These are phyloP conservation scores for Phasia obesa DNA, from an alignment of 2,888 invertebrate genomes.

Conservation along the genomic window DNA sequence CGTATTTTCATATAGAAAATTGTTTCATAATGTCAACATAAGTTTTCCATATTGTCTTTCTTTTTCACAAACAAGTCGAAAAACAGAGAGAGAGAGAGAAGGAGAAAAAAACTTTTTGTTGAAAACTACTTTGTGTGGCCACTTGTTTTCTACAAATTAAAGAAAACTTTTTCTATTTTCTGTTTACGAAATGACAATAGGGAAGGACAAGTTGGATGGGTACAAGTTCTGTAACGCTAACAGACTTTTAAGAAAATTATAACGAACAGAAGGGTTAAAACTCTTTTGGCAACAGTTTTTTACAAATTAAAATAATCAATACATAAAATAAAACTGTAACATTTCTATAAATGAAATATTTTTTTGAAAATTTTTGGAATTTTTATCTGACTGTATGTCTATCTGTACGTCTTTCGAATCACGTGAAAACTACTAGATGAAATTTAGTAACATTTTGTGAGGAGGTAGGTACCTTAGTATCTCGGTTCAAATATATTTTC, in stretches of 20 bases:
- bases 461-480: too few relatives aligned
- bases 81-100: too few relatives aligned
- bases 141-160: conserved; percentile 46
- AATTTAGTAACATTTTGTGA: too few relatives aligned
- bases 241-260: conserved; percentile 39
- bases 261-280: conserved; percentile 1
- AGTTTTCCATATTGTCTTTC: conserved; percentile 63
- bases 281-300: conserved; percentile 24
- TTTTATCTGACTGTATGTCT: too few relatives aligned
- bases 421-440: too few relatives aligned
- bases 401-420: too few relatives aligned
- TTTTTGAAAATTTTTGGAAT: too few relatives aligned
- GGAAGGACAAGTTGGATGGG: too few relatives aligned
- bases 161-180: conserved; percentile 40
- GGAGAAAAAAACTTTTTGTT: conserved; percentile 37
- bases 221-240: neutral
- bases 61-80: conserved; percentile 28
- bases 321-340: too few relatives aligned
- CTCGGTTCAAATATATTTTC: too few relatives aligned
- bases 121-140: conserved; percentile 68
- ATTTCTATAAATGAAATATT: too few relatives aligned
- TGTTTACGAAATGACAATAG: neutral
- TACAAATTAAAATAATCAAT: neutral
- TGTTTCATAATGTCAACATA: conserved; percentile 63
- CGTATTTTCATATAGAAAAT: conserved; percentile 34